Conservation (phyloP, 64 coral and sea anemone genomes). For the Montipora sp. region DNA sequence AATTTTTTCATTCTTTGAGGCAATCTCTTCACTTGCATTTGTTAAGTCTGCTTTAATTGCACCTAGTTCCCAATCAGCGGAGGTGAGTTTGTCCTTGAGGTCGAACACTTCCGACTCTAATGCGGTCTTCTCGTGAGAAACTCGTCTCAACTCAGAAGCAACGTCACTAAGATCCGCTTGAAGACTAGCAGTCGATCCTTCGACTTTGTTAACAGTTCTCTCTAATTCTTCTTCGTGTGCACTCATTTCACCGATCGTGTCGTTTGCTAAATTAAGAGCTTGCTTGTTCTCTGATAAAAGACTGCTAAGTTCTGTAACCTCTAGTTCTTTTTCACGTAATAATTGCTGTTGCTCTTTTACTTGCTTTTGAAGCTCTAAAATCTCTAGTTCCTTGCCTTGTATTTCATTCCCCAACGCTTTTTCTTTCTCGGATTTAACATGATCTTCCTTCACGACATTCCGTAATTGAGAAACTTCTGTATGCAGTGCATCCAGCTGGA, state of each 20-base stretch:
- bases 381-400: not conserved
- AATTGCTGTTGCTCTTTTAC: not conserved
- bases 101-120: slow-evolving; percentile 34
- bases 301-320: not conserved
- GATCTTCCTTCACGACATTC: slow-evolving; percentile 9
- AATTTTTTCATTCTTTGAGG: not conserved
- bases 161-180: slow-evolving; percentile 29
- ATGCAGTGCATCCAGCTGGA: not conserved
- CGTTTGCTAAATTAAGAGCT: not conserved
- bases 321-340: not conserved
- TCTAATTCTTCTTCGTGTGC: slow-evolving; percentile 23
- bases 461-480: not conserved
- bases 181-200: not conserved
- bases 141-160: not conserved
- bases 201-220: not conserved
- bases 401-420: not conserved
- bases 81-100: slow-evolving; percentile 18
- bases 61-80: slow-evolving; percentile 14
- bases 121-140: slow-evolving; percentile 24
- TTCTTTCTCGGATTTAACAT: slow-evolving; percentile 2
- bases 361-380: slow-evolving; percentile 7
- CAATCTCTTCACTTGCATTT: not conserved
- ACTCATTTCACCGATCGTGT: not conserved
- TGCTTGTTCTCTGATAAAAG: not conserved
- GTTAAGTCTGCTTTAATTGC: not conserved